Evolutionary conservation across 2,888 invertebrate genomes (phyloP).

Genomic region (Thyatira batis): DNA sequence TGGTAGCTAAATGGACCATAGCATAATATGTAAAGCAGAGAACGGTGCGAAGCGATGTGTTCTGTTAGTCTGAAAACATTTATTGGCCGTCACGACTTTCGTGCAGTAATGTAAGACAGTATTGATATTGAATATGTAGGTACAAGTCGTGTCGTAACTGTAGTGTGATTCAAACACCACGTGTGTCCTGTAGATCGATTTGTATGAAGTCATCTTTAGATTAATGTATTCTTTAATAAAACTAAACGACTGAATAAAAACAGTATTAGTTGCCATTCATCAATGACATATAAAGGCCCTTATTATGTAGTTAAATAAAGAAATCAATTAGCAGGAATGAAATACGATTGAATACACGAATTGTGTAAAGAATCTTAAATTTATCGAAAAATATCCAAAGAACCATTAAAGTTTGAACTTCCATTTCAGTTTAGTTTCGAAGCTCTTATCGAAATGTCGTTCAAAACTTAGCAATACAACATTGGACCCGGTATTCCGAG

Average conservation of each 20-base stretch:
- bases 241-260: neutral
- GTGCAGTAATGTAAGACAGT: slow-evolving; percentile 47
- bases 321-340: no score
- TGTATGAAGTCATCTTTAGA: slow-evolving; percentile 1
- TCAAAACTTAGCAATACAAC: slow-evolving; percentile 53
- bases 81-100: slow-evolving; percentile 66
- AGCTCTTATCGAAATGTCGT: slow-evolving; percentile 42
- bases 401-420: neutral
- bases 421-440: slow-evolving; percentile 16
- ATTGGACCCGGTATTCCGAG: slow-evolving; percentile 32
- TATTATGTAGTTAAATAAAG: no score
- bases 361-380: no score
- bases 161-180: slow-evolving; percentile 10
- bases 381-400: neutral
- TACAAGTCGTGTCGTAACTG: slow-evolving; percentile 2
- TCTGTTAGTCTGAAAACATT: slow-evolving; percentile 45
- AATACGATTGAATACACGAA: no score
- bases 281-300: no score
- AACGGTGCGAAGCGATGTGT: slow-evolving; percentile 19
- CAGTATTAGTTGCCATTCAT: neutral
- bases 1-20: slow-evolving; percentile 45
- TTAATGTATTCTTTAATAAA: slow-evolving; percentile 5
- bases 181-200: slow-evolving; percentile 3
- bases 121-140: slow-evolving; percentile 30
- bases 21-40: slow-evolving; percentile 23